A percentile compares a stretch with the other conserved stretches of the same genome.
These are phyloP conservation scores for Lanistes nyassanus DNA, from an alignment of 1,140 invertebrate genomes.

Conservation along the genomic window DNA sequence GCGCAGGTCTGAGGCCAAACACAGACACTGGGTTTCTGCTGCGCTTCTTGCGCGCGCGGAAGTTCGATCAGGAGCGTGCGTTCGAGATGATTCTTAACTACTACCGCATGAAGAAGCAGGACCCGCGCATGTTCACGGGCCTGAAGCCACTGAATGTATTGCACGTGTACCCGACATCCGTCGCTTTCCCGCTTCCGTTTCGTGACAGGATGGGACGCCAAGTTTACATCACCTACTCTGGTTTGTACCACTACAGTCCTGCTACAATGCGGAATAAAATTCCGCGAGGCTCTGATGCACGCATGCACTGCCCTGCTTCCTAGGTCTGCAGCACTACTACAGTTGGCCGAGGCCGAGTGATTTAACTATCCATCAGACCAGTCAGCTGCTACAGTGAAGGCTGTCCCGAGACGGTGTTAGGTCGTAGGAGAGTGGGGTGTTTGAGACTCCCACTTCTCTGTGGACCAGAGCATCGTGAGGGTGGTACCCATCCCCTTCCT, in stretches of 20 bases:
- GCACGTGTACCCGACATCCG: slow-evolving; percentile 79
- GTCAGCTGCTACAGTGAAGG: too few relatives aligned
- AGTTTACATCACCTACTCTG: neutral
- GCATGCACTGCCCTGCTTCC: neutral
- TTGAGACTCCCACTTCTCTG: too few relatives aligned
- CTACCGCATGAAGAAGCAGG: slow-evolving; percentile 79
- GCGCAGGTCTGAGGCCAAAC: slow-evolving; percentile 49
- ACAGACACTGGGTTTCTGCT: slow-evolving; percentile 82
- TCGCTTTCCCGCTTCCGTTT: slow-evolving; percentile 80
- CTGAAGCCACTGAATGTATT: slow-evolving; percentile 77
- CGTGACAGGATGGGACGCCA: slow-evolving; percentile 64
- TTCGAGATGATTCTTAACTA: slow-evolving; percentile 88
- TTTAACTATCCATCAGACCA: too few relatives aligned
- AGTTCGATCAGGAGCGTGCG: slow-evolving; percentile 83
- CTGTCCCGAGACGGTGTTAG: too few relatives aligned
- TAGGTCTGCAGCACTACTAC: neutral
- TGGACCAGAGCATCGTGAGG: too few relatives aligned
- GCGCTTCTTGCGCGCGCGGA: slow-evolving; percentile 83
- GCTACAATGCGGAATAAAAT: too few relatives aligned
- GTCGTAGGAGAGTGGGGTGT: too few relatives aligned
- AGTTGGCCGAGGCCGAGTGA: too few relatives aligned
- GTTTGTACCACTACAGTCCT: neutral
- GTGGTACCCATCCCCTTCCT: too few relatives aligned
- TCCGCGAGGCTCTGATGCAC: too few relatives aligned
- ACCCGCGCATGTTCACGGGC: slow-evolving; percentile 77